Base-by-base conservation (phyloP, 2,113 vertebrate genomes). In the Myotis yumanensis region DNA sequence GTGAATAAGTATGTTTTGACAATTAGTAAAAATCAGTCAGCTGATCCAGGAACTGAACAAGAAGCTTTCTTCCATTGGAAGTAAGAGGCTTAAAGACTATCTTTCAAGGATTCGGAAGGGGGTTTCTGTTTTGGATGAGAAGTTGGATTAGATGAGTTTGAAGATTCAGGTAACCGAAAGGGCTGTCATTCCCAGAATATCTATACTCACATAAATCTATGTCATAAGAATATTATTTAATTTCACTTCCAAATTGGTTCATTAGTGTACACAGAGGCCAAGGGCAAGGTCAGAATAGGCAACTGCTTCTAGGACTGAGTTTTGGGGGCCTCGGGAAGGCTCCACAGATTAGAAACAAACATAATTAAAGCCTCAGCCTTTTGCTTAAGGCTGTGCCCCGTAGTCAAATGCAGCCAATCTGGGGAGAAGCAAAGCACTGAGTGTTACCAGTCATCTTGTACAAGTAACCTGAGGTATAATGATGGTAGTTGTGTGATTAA, bases 211-310 rank as follows among this genome's bases (percentile, higher is more conserved):
- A 68, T 37, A 73, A 66, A 46, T 46, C 14, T 35, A 54, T n/a
- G 9, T 76, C 79, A 93, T 1, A 37, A 2, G 25, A 84, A 28
- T 72, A 84, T 83, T 93, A 48, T 90, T 80, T 85, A 80, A 96
- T 85, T 95, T 30, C 5, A 14, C 62, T 59, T 72, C 40, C 32
- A 57, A 3, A 62, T 10, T 48, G 40, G 12, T 76, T 84, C 30
- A 66, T 85, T 77, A 52, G 28, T 16, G 16, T 54, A 37, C 15
- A 11, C 43, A 25, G 68, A 90, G 25, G 11, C 43, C 35, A 48
- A 68, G 16, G 3, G 69, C n/a, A 59, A 79, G 22, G 18, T 48
- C 43, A 79, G 43, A 85, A 59, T 14, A 64, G 48, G 57, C 48
- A 48, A 23, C 35, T 69, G 40, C 28, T 90, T 69, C 83, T 57